Evolutionary conservation across 92 coral and sea anemone species (phyloP).

Genomic region (Meandrina meandrites): DNA sequence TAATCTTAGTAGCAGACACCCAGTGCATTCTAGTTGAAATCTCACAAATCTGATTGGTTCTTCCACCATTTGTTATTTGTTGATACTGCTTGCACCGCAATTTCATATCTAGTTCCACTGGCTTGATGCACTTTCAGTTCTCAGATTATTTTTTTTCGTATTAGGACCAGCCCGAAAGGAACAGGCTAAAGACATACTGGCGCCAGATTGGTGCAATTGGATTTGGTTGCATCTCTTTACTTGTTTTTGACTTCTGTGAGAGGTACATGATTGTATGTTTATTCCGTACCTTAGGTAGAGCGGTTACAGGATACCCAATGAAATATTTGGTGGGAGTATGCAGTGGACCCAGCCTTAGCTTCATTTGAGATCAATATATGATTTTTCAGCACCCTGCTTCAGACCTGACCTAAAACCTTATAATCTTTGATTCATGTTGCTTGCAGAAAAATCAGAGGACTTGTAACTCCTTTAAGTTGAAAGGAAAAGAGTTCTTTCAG

Average conservation of each 20-base stretch:
- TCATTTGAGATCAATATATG: neutral
- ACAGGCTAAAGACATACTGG: slow-evolving; percentile 81
- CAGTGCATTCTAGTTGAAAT: too few species aligned
- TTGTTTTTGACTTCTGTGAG: slow-evolving; percentile 94
- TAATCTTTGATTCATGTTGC: too few species aligned
- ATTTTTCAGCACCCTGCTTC: too few species aligned
- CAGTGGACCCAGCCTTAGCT: neutral
- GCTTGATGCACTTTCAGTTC: too few species aligned
- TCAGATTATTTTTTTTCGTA: neutral
- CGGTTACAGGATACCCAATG: neutral
- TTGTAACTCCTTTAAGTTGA: too few species aligned
- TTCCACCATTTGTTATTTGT: too few species aligned
- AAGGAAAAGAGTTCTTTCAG: too few species aligned
- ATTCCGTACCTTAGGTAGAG: neutral
- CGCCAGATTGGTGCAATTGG: slow-evolving; percentile 83
- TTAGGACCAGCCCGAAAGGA: slow-evolving; percentile 91
- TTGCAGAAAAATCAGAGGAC: too few species aligned
- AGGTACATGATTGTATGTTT: slow-evolving; percentile 84
- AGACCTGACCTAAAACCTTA: too few species aligned
- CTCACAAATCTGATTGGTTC: too few species aligned
- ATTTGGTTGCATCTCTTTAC: slow-evolving; percentile 77
- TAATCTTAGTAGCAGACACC: neutral
- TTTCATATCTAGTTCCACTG: too few species aligned
- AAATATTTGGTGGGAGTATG: neutral
- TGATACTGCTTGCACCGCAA: too few species aligned